A percentile compares a stretch with the other conserved stretches of the same genome.
Conservation (phyloP, 2,797 vertebrate species). For the Distichodus sexfasciatus region DNA sequence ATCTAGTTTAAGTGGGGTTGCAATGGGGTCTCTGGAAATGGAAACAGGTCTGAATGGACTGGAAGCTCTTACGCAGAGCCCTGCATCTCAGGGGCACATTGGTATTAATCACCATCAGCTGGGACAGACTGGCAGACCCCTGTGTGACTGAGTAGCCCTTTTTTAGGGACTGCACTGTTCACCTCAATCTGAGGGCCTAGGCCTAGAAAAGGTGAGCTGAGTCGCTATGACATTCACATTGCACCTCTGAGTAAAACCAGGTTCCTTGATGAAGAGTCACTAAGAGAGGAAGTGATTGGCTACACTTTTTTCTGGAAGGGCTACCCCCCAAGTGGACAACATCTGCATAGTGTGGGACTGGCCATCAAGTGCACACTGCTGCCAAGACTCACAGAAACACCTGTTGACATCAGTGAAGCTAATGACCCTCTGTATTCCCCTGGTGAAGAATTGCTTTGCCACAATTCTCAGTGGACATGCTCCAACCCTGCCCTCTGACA, state of each 20-base stretch:
- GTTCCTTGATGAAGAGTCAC: conserved; percentile 10
- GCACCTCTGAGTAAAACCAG: neutral
- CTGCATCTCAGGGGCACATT: neutral
- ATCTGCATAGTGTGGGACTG: neutral
- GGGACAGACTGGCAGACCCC: neutral
- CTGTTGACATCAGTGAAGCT: conserved; percentile 4
- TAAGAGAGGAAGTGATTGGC: conserved; percentile 12
- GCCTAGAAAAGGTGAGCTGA: conserved; percentile 27
- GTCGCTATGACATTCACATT: neutral
- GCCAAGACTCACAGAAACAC: conserved; percentile 29
- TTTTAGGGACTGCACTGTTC: conserved; percentile 18
- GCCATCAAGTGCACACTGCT: neutral
- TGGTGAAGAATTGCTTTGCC: neutral
- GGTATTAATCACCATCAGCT: neutral
- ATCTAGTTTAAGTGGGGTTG: conserved; percentile 3
- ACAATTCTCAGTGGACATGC: conserved; percentile 17
- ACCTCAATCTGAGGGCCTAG: conserved; percentile 18
- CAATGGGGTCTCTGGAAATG: neutral
- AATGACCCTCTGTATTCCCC: conserved; percentile 9
- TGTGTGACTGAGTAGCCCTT: conserved; percentile 12
- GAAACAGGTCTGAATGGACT: neutral
- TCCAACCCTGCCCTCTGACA: conserved; percentile 11
- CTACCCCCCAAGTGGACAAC: conserved; percentile 6
- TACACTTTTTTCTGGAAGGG: conserved; percentile 22
- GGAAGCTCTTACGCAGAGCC: neutral